phyloP scores from a whole-genome alignment of 2,888 invertebrate genomes.

The Coelopa pilipes region DNA sequence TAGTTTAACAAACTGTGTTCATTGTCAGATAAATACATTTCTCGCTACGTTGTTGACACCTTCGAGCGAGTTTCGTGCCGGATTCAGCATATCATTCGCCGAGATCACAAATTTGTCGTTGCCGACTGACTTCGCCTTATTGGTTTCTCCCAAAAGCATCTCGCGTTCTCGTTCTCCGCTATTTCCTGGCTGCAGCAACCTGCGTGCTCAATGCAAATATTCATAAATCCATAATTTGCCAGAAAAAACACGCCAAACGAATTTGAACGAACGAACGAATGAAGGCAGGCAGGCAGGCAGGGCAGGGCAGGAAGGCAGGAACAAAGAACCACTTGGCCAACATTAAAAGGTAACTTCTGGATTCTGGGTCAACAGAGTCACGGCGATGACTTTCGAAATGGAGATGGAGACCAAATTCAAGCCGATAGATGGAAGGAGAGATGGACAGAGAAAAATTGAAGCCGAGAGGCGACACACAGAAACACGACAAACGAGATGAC shows the following conservation, averaged over 20 bases:
- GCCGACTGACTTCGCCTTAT: too few species aligned
- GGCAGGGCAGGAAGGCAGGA: not conserved
- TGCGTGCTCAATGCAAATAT: conserved; percentile 18
- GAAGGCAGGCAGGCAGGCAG: not conserved
- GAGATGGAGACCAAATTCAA: not conserved
- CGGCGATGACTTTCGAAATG: conserved; percentile 15
- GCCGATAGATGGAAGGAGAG: not conserved
- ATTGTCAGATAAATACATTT: too few species aligned
- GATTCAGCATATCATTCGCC: too few species aligned
- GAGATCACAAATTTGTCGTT: too few species aligned
- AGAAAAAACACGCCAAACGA: conserved; percentile 22
- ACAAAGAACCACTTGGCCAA: not conserved
- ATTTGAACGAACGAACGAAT: too few species aligned
- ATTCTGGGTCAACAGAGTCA: conserved; percentile 34
- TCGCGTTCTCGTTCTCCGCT: too few species aligned
- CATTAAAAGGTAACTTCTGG: too few species aligned
- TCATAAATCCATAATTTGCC: conserved; percentile 31
- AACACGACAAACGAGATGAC: not conserved
- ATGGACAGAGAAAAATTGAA: not conserved
- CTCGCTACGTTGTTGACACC: too few species aligned
- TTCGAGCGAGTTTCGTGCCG: too few species aligned
- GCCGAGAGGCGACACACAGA: not conserved
- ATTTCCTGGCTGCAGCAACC: not conserved
- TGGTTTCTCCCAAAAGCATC: too few species aligned
- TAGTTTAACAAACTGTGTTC: too few species aligned